Evolutionary conservation across 2,113 vertebrate species (phyloP).

Genomic region (Merops nubicus): DNA sequence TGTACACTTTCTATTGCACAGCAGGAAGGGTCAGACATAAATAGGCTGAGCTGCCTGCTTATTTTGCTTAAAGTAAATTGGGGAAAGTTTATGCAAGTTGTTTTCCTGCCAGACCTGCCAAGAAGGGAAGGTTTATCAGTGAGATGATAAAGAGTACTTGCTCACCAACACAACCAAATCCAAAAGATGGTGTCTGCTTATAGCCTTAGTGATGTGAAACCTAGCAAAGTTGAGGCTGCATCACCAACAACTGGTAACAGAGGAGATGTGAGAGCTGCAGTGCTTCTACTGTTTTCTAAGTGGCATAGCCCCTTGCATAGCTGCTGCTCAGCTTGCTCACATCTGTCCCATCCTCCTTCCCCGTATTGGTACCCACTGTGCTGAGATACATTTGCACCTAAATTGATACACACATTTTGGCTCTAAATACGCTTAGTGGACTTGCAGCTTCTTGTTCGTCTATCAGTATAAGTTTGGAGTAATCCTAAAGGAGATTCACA

Average conservation of each 20-base stretch:
- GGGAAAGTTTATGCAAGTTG: neutral
- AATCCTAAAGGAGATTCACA: neutral
- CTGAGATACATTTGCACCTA: neutral
- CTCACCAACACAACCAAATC: neutral
- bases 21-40: neutral
- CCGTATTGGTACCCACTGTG: neutral
- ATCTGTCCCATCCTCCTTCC: neutral
- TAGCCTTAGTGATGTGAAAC: neutral
- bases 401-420: neutral
- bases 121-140: neutral
- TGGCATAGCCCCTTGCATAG: neutral
- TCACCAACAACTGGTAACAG: neutral
- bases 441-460: neutral
- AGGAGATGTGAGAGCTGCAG: neutral
- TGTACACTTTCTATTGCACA: neutral
- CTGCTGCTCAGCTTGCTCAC: neutral
- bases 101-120: neutral
- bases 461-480: neutral
- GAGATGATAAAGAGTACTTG: neutral
- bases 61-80: neutral
- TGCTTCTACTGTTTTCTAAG: neutral
- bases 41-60: neutral
- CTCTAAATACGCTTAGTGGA: neutral
- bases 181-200: neutral
- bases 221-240: neutral